Evolutionary conservation across 2,888 invertebrate species (phyloP), one percentile per base, ranked within the genome.

Genomic region (Erebia aethiops): DNA sequence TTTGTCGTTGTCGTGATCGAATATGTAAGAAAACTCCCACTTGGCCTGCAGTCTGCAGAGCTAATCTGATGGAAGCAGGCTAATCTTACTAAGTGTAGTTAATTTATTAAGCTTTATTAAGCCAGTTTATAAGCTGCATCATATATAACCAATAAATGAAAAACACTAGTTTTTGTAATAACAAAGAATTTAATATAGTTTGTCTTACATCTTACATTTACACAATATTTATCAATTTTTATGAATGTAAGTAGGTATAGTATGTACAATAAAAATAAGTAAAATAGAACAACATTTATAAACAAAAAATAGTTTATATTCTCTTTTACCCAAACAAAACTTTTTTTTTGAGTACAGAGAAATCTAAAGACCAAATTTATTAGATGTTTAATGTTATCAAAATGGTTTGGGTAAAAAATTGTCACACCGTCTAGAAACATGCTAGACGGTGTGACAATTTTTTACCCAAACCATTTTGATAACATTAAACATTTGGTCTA

Each of bases 131-230:
- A 35, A 35, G 35, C 35, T 35, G 35, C 7, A 35, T 35, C 35
- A 35, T 54, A 54, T 54, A n/a, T 16, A 16, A 52, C n/a, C 5
- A 54, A n/a, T 16, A 13, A 57, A 76, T 80, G 74, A 77, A 80
- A 82, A 80, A 81, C 71, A 77, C 67, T 71, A 71, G 51, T 67
- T 35, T 77, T 66, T 84, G 83, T 87, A 87, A 85, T 88, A 91
- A 91, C 91, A 91, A 91, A 90, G 88, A 90, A 88, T 91, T 91
- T 91, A 90, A 90, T 90, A 88, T 90, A 89, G 83, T 89, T 86
- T 80, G 80, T 84, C 87, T 89, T 90, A 86, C 81, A 84, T 83
- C 87, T 89, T 90, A 86, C 81, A 84, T 87, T 83, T 86, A 85
- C 77, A 79, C 73, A 76, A 80, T 85, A 81, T 81, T 83, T 84